These are phyloP conservation scores for Tipula unca DNA, from an alignment of 2,888 invertebrate species.

Conservation along the genomic window DNA sequence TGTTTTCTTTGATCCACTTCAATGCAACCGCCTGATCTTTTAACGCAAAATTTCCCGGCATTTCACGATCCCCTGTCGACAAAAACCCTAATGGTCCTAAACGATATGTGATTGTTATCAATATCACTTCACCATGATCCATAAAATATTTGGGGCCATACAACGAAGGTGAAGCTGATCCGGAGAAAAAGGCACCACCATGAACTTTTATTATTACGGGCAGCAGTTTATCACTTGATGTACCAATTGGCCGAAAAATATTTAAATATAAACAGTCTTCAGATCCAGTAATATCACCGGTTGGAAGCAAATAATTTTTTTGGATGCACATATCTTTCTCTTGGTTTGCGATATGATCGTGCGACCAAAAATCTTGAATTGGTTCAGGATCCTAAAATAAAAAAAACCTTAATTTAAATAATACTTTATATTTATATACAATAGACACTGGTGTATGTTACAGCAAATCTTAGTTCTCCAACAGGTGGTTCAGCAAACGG, in stretches of 20 bases:
- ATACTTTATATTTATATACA: background rate
- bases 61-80: background rate
- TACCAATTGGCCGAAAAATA: slow-evolving; percentile 41
- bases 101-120: slow-evolving; percentile 45
- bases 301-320: slow-evolving; percentile 37
- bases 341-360: slow-evolving; percentile 29
- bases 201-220: slow-evolving; percentile 48
- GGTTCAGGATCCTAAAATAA: slow-evolving; percentile 26
- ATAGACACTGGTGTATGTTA: slow-evolving; percentile 25
- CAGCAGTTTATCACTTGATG: slow-evolving; percentile 23
- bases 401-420: no score
- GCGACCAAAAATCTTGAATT: background rate
- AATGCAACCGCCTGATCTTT: slow-evolving; percentile 34
- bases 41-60: background rate
- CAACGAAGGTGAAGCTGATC: slow-evolving; percentile 40
- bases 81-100: slow-evolving; percentile 33
- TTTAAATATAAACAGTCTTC: slow-evolving; percentile 47
- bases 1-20: slow-evolving; percentile 42
- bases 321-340: slow-evolving; percentile 41
- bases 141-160: slow-evolving; percentile 46
- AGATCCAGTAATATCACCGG: slow-evolving; percentile 29
- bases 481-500: slow-evolving; percentile 38
- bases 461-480: slow-evolving; percentile 34
- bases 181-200: slow-evolving; percentile 47
- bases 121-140: slow-evolving; percentile 42